Evolutionary conservation across 2,888 invertebrate species (phyloP), one percentile per base, ranked within the genome.

Genomic region (Amblyjoppa fuscipennis): DNA sequence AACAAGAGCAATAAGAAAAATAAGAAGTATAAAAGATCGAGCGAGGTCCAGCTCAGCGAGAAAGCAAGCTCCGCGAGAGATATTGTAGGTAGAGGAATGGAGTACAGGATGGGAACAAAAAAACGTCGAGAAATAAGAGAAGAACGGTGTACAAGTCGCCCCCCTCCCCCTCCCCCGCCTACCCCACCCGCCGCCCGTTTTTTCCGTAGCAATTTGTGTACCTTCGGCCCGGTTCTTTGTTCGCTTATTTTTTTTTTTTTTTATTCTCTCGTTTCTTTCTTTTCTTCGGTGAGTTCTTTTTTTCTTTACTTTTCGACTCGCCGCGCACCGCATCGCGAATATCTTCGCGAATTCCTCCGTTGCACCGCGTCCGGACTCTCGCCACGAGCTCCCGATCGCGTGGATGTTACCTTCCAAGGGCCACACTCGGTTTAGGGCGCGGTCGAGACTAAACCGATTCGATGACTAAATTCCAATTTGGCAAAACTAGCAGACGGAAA

Each of bases 321-420:
- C 81, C 83, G 79, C 81, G 84, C 88, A 76, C 84, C 85, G 70
- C 88, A 83, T 88, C 90, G 90, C 89, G 89, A 91, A 90, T 90
- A 91, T 89, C 89, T 88, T 79, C 77, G 88, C 87, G 89, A 91
- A 92, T 91, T 91, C 92, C 89, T 89, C 71, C 83, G 86, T 86
- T 81, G 83, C 90, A 88, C 80, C 71, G 71, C 69, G 59, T 38
- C 64, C 89, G 84, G 85, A 79, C 88, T 78, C 31, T 53, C 80
- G 64, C 73, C 87, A 84, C 87, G 81, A 80, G 80, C 71, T 87
- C 86, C 11, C 5, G 38, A n/a, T 25, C 75, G 56, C 28, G 61
- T 66, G 59, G 66, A 69, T 61, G 20, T 31, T 68, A 11, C 56
- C 73, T 70, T 68, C 71, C 11, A 59, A 41, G 51, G 66, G 38